Evolutionary conservation across 2,888 invertebrate genomes (phyloP), one percentile per base, ranked within the genome.

Genomic region (Clepsis dumicolana): DNA sequence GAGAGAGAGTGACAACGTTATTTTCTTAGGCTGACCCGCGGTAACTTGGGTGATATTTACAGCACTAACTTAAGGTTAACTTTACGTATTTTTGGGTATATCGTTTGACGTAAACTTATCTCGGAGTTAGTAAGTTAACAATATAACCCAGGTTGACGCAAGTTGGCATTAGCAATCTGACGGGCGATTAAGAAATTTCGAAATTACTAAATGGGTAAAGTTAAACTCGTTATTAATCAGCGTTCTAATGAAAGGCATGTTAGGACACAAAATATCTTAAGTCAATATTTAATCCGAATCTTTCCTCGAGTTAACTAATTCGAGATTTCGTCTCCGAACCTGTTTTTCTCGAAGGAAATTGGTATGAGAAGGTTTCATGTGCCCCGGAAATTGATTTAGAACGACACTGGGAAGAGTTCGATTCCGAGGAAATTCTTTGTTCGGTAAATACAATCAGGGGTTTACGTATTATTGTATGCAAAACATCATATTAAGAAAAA

Each of bases 301-400:
- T 29, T 18, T 48, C 52, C 41, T 27, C 5, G 32, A 61, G 27
- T n/a, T 44, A 25, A 66, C 66, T 62, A 62, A 61, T 68, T 68
- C 59, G 2, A 14, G 5, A 64, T 52, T 64, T 64, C 62, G 29
- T 50, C 21, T 68, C 32, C 14, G 74, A 78, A 80, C 75, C 78
- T 77, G 78, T 80, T 77, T 76, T 82, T 81, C 82, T 75, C 71
- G 66, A 57, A 69, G 76, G 75, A 79, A 79, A 81, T 74, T 78
- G 74, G 73, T 71, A 74, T 73, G 73, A 73, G 74, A 70, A 74
- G 74, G 76, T 76, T 81, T 77, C 75, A 75, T 75, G 73, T 73
- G 73, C 74, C 50, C 77, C 79, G 84, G 84, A 83, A 83, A 83
- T 83, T 83, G 83, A 79, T 79, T 65, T 52, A 70, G 70, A 70